These are phyloP conservation scores for Glaucomys volans DNA, from an alignment of 2,113 vertebrate species.

Conservation along the genomic window DNA sequence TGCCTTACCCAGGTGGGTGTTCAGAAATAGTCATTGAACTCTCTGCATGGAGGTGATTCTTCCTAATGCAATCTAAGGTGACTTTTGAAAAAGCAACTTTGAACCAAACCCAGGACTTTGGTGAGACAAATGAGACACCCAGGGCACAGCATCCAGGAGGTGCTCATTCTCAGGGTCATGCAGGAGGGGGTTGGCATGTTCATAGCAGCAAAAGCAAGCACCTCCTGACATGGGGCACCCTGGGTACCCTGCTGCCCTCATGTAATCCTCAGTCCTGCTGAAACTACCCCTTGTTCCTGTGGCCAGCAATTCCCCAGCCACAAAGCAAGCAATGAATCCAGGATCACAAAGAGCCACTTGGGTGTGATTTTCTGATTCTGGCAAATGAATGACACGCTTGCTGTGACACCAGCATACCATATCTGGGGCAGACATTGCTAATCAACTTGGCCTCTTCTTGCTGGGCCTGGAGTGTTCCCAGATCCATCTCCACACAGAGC, in stretches of 20 bases:
- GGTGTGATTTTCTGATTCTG: background rate
- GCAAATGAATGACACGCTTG: background rate
- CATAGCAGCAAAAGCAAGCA: background rate
- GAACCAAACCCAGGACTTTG: background rate
- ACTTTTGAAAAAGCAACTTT: background rate
- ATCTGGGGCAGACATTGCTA: background rate
- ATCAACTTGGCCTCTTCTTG: background rate
- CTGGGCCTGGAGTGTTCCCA: background rate
- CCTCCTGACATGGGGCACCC: background rate
- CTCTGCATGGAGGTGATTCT: background rate
- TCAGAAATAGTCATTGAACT: no score
- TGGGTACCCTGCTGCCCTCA: background rate
- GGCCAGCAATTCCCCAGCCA: no score
- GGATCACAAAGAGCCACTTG: background rate
- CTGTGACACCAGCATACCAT: accelerated
- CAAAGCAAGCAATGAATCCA: background rate
- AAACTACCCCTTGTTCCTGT: no score
- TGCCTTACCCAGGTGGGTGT: no score
- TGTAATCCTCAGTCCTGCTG: background rate
- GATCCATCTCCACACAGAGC: background rate
- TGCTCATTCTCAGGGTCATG: no score
- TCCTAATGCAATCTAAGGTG: background rate
- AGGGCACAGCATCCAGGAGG: background rate
- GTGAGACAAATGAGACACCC: background rate
- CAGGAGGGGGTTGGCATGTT: background rate